These are phyloP conservation scores for Eucidaris tribuloides DNA, from an alignment of 35 echinoderm and acorn worm genomes.

Conservation along the genomic window DNA sequence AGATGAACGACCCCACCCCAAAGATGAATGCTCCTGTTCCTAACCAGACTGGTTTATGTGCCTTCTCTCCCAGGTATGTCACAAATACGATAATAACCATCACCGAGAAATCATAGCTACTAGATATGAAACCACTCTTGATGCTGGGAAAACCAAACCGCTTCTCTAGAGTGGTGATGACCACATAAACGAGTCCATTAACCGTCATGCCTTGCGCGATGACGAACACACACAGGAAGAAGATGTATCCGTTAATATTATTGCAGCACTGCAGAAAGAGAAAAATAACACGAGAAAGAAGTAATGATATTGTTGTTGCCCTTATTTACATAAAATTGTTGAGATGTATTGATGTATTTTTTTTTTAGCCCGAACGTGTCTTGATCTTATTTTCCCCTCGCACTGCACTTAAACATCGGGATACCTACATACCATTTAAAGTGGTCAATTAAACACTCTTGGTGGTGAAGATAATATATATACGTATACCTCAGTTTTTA, in stretches of 20 bases:
- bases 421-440: too few relatives aligned
- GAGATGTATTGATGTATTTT: too few relatives aligned
- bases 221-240: constrained; percentile 64
- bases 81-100: constrained; percentile 72
- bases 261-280: constrained; percentile 42
- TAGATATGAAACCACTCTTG: constrained; percentile 57
- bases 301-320: too few relatives aligned
- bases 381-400: too few relatives aligned
- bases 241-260: constrained; percentile 31
- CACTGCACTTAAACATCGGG: too few relatives aligned
- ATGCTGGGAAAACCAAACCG: constrained; percentile 64
- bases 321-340: too few relatives aligned
- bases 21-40: constrained; percentile 67
- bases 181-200: constrained; percentile 78
- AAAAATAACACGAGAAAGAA: too few relatives aligned
- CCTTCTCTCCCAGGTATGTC: constrained; percentile 77
- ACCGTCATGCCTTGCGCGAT: constrained; percentile 67
- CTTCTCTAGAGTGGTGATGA: constrained; percentile 65
- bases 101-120: constrained; percentile 68
- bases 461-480: too few relatives aligned
- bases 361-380: too few relatives aligned
- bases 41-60: constrained; percentile 68
- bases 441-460: too few relatives aligned
- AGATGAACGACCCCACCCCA: constrained; percentile 57
- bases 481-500: too few relatives aligned